Percentiles rank a stretch among this genome's conserved stretches.
Evolutionary conservation across 30 jellyfish, hydroid and myxozoan genomes (phyloP).

Genomic region (Pelagia noctiluca): DNA sequence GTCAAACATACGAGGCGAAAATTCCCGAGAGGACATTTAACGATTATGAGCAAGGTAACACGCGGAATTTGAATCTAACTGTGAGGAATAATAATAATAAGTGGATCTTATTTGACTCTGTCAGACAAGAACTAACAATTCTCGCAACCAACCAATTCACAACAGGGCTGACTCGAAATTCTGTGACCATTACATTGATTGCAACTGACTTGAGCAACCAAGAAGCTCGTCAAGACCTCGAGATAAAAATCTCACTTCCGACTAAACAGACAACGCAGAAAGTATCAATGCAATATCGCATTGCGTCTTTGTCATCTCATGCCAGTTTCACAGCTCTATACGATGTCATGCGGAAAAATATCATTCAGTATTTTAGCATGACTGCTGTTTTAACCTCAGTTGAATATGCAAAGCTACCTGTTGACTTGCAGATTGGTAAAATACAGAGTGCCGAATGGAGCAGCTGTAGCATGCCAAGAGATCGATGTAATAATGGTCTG

Average conservation of each 20-base stretch:
- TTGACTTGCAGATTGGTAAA: slow-evolving; percentile 14
- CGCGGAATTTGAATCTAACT: slow-evolving; percentile 67
- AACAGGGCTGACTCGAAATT: not conserved
- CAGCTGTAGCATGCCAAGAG: slow-evolving; percentile 64
- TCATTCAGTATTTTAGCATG: slow-evolving; percentile 37
- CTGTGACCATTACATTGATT: slow-evolving; percentile 37
- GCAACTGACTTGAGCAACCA: slow-evolving; percentile 74
- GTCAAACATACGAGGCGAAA: slow-evolving; percentile 45
- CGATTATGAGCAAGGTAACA: slow-evolving; percentile 86
- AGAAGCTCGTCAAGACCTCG: slow-evolving; percentile 44
- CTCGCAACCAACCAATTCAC: slow-evolving; percentile 67
- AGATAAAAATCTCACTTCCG: slow-evolving; percentile 20
- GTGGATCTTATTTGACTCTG: slow-evolving; percentile 73
- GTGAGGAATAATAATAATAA: slow-evolving; percentile 2
- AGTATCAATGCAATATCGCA: slow-evolving; percentile 68
- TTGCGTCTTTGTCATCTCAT: not conserved
- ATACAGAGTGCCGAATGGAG: slow-evolving; percentile 72
- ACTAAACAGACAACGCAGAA: slow-evolving; percentile 28
- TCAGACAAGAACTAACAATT: slow-evolving; percentile 55
- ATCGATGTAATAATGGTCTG: slow-evolving; percentile 44
- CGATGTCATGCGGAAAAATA: slow-evolving; percentile 47
- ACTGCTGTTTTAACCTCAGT: slow-evolving; percentile 47
- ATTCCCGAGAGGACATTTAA: slow-evolving; percentile 80
- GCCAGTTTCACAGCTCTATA: slow-evolving; percentile 35
- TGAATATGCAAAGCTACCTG: slow-evolving; percentile 38